A percentile compares a stretch with the other conserved stretches of the same genome.
Evolutionary conservation across 2,888 invertebrate genomes (phyloP).

Genomic region (Xestia rhomboidea): DNA sequence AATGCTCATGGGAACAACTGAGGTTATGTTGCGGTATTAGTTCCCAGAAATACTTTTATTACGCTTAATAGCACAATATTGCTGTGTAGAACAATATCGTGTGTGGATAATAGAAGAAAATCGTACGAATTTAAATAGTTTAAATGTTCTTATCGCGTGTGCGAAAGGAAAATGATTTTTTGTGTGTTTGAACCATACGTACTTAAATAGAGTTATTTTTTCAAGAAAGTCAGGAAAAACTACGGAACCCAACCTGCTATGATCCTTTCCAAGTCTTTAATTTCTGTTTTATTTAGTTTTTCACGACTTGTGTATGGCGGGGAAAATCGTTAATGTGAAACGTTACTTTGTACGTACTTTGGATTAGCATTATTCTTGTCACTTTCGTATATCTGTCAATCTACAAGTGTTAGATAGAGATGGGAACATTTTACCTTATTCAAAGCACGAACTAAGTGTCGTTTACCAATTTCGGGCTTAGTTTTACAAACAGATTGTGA

Average conservation of each 20-base stretch:
- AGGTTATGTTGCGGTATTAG: constrained; percentile 2
- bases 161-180: background rate
- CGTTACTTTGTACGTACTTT: no score
- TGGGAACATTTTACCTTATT: no score
- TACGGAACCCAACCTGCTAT: background rate
- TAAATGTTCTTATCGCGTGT: constrained; percentile 43
- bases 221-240: background rate
- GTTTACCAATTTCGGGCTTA: no score
- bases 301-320: no score
- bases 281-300: no score
- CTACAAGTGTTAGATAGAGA: no score
- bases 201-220: background rate
- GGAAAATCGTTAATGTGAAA: no score
- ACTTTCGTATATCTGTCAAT: no score
- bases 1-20: constrained; percentile 8
- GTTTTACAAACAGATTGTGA: no score
- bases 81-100: constrained; percentile 20
- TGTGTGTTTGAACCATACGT: background rate
- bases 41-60: constrained; percentile 43
- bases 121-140: constrained; percentile 36
- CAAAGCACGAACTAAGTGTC: no score
- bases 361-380: no score
- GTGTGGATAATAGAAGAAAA: constrained; percentile 24
- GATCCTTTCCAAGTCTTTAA: no score
- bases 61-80: constrained; percentile 34